Base-by-base conservation (phyloP, 2,888 invertebrate species). In the Rapana venosa region DNA sequence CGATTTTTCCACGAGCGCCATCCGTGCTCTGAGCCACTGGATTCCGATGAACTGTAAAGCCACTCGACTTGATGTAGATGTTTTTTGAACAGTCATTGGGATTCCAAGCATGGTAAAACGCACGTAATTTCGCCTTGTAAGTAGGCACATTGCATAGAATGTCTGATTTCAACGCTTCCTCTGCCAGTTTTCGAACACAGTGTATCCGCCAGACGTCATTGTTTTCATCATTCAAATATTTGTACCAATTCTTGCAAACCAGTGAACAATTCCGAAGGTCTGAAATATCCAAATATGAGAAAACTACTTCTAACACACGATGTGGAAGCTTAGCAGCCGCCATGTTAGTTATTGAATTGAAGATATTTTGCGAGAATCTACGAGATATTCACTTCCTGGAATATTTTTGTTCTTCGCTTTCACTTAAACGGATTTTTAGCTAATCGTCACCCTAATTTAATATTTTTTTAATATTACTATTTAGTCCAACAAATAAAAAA, bases 11-110 rank as follows among this genome's bases (percentile, higher is more conserved):
- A 98, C 97, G 93, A 98, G 98, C 92, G 83, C 98, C 99, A 97
- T 99, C 99, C 91, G 99, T 99, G 96, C 99, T 99, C 96, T 99
- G 99, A 81, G 99, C 99, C 88, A 99, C 98, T 85, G 99, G 99
- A 96, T 99, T 99, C 95, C 99, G 97, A 97, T 99, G 99, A 94
- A 99, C 97, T 35, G 99, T 99, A 96, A 99, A 99, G 92, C 99
- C 99, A 97, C 99, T 99, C 56, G 98, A 98, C 97, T 99, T 99
- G 89, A 99, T 98, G 96, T 98, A 99, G 96, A 99, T 98, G 97
- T 99, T 99, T 95, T 98, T 97, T 87, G 99, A 99, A 96, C 99
- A 99, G 96, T 99, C 99, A 96, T 98, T 98, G 20, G 99, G 98
- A 96, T 98, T 99, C 99, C 99, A 99, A 0, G 99, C 98, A 96